Conservation (phyloP, 2,113 vertebrate species). For the Chrysochloris asiatica region DNA sequence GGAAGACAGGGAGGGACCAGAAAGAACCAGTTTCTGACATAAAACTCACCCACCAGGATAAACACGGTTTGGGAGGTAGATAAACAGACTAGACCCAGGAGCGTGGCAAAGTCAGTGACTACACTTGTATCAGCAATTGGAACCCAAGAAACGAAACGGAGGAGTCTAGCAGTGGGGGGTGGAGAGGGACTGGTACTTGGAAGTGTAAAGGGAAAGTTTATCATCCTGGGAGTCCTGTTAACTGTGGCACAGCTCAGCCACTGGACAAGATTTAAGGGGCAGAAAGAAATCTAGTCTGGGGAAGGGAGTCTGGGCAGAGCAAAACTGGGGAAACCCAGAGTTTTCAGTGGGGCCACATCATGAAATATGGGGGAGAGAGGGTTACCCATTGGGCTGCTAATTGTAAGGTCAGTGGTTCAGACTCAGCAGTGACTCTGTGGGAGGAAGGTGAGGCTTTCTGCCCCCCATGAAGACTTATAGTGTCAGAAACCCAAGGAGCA, state of each 20-base stretch:
- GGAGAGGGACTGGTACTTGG: not conserved
- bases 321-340: not conserved
- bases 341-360: not conserved
- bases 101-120: not conserved
- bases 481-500: no score
- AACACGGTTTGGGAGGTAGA: not conserved
- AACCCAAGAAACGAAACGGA: not conserved
- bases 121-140: not conserved
- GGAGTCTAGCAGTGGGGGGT: no score
- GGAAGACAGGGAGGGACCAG: not conserved
- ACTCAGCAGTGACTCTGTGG: no score
- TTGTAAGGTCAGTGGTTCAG: no score
- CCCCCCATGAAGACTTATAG: no score
- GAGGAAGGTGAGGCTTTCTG: no score
- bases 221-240: not conserved
- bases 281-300: not conserved
- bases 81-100: not conserved
- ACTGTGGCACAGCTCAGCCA: not conserved
- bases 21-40: not conserved
- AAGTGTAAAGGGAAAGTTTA: not conserved
- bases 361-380: not conserved
- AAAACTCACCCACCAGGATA: not conserved
- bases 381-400: no score
- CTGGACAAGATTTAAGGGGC: not conserved
- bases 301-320: not conserved